Conservation (phyloP, 2,113 vertebrate genomes). For the Theristicus caerulescens region DNA sequence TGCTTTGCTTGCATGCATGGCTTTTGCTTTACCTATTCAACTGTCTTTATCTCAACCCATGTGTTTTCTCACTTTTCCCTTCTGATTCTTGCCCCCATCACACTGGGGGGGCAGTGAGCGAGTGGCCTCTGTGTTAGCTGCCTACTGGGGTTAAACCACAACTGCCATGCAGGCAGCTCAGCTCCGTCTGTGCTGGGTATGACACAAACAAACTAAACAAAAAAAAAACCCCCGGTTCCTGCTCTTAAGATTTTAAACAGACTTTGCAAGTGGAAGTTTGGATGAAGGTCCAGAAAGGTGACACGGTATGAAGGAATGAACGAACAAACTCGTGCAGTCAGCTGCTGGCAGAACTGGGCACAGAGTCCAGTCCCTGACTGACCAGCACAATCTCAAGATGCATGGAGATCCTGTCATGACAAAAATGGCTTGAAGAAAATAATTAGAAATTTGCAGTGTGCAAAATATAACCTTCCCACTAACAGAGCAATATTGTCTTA, state of each 20-base stretch:
- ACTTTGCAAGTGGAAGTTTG: not conserved
- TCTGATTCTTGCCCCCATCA: not conserved
- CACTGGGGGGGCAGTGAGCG: rapidly evolving
- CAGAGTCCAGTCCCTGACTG: not conserved
- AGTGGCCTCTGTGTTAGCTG: not conserved
- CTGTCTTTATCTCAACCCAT: not conserved
- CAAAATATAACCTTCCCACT: not conserved
- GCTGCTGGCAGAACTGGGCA: not conserved
- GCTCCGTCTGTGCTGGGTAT: not conserved
- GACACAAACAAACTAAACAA: not conserved
- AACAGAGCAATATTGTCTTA: not conserved
- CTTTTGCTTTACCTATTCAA: not conserved
- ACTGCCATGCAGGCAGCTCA: not conserved
- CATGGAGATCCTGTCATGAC: not conserved
- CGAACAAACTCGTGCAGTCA: not conserved
- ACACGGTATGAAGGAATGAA: not conserved
- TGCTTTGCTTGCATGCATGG: not conserved
- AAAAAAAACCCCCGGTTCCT: not conserved
- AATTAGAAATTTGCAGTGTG: not conserved
- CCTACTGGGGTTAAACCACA: not conserved
- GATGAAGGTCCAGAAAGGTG: not conserved
- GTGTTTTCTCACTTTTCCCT: not conserved
- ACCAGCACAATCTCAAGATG: not conserved
- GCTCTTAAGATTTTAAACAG: not conserved
- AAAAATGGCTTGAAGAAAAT: not conserved